A percentile compares a stretch with the other conserved stretches of the same genome.
Evolutionary conservation across 2,113 vertebrate species (phyloP).

Genomic region (Rhinoptilus africanus): DNA sequence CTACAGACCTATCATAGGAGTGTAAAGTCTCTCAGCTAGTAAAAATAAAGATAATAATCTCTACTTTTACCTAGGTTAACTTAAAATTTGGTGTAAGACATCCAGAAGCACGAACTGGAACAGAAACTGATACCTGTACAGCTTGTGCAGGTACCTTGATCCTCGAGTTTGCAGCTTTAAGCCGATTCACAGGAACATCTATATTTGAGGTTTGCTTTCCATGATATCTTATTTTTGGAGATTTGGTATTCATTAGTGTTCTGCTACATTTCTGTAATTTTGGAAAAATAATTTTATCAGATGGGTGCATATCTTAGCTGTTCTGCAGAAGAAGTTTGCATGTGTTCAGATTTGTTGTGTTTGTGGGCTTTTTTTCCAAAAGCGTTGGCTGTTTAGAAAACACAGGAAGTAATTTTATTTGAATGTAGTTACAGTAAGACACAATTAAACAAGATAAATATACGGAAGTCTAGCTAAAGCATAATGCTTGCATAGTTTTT

Average conservation of each 20-base stretch:
- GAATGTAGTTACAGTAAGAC: not conserved
- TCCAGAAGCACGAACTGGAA: conserved; percentile 92
- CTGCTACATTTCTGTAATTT: not conserved
- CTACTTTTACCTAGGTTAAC: conserved; percentile 81
- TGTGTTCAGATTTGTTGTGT: not conserved
- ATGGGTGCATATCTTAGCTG: not conserved
- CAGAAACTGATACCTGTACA: conserved; percentile 96
- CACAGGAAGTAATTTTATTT: not conserved
- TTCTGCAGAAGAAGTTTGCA: not conserved
- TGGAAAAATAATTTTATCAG: not conserved
- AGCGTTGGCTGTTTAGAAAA: not conserved
- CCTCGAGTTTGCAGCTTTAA: conserved; percentile 96
- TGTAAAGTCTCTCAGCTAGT: not conserved
- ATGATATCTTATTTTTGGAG: not conserved
- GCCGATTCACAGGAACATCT: conserved; percentile 94
- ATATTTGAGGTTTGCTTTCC: conserved; percentile 90
- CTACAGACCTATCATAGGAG: not conserved
- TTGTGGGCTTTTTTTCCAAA: not conserved
- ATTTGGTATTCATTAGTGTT: not conserved
- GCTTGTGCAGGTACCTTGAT: conserved; percentile 98
- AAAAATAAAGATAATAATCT: not conserved
- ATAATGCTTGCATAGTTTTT: not conserved
- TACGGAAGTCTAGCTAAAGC: not conserved
- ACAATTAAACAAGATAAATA: not conserved
- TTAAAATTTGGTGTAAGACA: conserved; percentile 91